phyloP scores from a whole-genome alignment of 2,888 invertebrate genomes.

The Ceraclea dissimilis region DNA sequence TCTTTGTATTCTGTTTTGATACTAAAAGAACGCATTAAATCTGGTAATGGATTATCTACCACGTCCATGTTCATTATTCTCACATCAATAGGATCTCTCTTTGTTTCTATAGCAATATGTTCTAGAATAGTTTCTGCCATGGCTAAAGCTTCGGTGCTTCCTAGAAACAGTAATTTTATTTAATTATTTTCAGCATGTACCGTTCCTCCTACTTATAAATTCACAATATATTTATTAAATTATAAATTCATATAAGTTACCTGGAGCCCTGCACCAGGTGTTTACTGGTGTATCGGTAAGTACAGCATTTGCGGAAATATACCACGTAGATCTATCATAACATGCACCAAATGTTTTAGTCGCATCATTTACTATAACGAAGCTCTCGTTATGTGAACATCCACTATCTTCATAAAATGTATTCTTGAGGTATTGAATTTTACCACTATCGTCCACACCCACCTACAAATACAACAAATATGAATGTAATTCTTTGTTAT shows the following conservation, averaged over 20 bases:
- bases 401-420: slow-evolving; percentile 39
- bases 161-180: neutral
- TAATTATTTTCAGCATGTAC: too few species aligned
- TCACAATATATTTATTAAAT: too few species aligned
- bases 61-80: slow-evolving; percentile 45
- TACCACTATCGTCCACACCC: slow-evolving; percentile 46
- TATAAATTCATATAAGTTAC: slow-evolving; percentile 33
- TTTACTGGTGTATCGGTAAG: slow-evolving; percentile 59
- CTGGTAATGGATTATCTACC: slow-evolving; percentile 33
- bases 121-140: slow-evolving; percentile 60
- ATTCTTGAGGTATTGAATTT: slow-evolving; percentile 48
- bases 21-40: slow-evolving; percentile 51
- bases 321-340: slow-evolving; percentile 48
- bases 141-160: slow-evolving; percentile 45
- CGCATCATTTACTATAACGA: slow-evolving; percentile 29
- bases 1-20: slow-evolving; percentile 48
- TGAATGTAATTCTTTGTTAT: too few species aligned
- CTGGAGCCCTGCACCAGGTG: slow-evolving; percentile 64
- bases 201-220: too few species aligned
- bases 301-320: slow-evolving; percentile 42
- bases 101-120: slow-evolving; percentile 48
- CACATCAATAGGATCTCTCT: slow-evolving; percentile 52
- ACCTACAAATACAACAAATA: slow-evolving; percentile 34
- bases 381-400: slow-evolving; percentile 36
- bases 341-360: slow-evolving; percentile 35